Conservation (phyloP, 37 sponge, comb jelly and placozoan genomes). For the Chondrilla cf. caribensis region DNA sequence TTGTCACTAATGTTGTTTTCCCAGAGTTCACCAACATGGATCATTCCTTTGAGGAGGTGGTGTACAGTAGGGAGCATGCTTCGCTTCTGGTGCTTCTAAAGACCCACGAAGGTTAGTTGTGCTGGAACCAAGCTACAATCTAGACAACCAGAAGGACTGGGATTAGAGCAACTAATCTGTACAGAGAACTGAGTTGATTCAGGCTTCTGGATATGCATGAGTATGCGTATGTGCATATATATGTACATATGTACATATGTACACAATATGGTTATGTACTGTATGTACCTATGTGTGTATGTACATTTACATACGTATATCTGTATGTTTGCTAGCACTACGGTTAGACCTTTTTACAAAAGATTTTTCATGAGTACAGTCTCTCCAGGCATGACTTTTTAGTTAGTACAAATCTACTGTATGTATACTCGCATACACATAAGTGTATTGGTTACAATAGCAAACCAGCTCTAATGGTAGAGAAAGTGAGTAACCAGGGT, state of each 20-base stretch:
- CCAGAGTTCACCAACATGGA: constrained; percentile 46
- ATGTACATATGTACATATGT: not conserved
- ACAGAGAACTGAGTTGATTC: too few relatives aligned
- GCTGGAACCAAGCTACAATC: too few relatives aligned
- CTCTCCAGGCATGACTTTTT: too few relatives aligned
- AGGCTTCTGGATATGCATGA: not conserved
- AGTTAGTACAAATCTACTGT: not conserved
- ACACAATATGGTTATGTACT: not conserved
- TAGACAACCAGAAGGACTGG: too few relatives aligned
- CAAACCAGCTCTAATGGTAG: too few relatives aligned
- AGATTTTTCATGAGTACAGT: too few relatives aligned
- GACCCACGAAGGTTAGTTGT: constrained; percentile 31
- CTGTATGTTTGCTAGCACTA: not conserved
- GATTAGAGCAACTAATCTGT: too few relatives aligned
- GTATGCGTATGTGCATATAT: not conserved
- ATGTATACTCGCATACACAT: not conserved
- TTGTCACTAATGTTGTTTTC: constrained; percentile 46
- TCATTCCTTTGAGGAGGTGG: constrained; percentile 33
- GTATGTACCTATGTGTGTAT: not conserved
- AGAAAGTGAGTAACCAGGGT: too few relatives aligned
- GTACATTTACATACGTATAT: not conserved
- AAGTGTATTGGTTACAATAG: too few relatives aligned
- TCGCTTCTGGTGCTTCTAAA: constrained; percentile 41
- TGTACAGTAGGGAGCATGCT: constrained; percentile 26
- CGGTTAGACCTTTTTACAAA: too few relatives aligned